Conservation (phyloP, 2,113 vertebrate genomes). For the Dissostichus mawsoni region DNA sequence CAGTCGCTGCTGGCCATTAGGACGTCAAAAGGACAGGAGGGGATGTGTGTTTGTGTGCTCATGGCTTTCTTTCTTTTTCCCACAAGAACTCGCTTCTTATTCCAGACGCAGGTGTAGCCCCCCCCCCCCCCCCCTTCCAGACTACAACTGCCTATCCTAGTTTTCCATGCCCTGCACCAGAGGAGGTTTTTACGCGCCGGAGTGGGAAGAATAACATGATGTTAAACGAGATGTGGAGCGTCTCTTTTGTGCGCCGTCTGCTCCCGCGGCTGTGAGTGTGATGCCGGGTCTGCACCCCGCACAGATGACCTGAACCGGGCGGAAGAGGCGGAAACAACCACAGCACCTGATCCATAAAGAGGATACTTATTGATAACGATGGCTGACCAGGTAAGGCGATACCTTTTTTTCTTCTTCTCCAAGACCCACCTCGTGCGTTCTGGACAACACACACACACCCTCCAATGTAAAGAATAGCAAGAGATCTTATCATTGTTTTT, state of each 20-base stretch:
- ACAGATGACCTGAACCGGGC: constrained; percentile 70
- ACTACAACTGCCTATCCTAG: constrained; percentile 9
- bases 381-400: constrained; percentile 83
- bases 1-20: constrained; percentile 34
- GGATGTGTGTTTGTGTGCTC: constrained; percentile 24
- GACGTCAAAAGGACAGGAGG: constrained; percentile 28
- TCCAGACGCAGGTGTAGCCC: constrained; percentile 59
- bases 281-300: constrained; percentile 49
- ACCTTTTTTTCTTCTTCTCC: background rate
- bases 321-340: constrained; percentile 25
- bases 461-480: constrained; percentile 5
- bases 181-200: constrained; percentile 51
- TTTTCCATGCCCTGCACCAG: constrained; percentile 32
- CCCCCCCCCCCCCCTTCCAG: background rate
- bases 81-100: constrained; percentile 20
- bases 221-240: constrained; percentile 44
- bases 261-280: constrained; percentile 50
- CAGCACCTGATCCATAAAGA: constrained; percentile 60
- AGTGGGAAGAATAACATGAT: constrained; percentile 30
- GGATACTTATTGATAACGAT: constrained; percentile 71
- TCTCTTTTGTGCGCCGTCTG: constrained; percentile 53
- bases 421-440: constrained; percentile 21
- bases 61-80: constrained; percentile 29
- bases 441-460: constrained; percentile 27
- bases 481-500: background rate